Conservation (phyloP, 2,888 invertebrate species). For the Trichopoda pennipes region DNA sequence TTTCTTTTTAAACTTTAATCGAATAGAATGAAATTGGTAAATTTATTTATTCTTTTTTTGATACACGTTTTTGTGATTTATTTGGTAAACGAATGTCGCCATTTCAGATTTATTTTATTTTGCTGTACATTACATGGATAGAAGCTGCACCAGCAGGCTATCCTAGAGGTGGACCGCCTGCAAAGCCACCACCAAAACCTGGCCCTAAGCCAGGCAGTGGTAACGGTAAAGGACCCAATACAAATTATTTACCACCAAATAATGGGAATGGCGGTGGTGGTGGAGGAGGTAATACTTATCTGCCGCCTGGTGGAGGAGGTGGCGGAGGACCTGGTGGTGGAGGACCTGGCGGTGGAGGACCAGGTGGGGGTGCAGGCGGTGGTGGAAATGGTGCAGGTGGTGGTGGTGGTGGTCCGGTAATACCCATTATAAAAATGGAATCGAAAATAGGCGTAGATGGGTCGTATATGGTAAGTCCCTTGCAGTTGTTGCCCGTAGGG, state of each 20-base stretch:
- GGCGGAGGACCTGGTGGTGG: constrained; percentile 66
- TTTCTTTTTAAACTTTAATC: background rate
- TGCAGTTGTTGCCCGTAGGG: no score
- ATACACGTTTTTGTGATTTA: background rate
- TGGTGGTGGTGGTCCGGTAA: constrained; percentile 73
- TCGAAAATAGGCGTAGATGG: constrained; percentile 78
- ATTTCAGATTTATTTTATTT: constrained; percentile 51
- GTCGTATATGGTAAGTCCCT: constrained; percentile 77
- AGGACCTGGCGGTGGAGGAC: constrained; percentile 37
- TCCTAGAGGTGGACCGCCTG: constrained; percentile 67
- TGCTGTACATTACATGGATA: constrained; percentile 53
- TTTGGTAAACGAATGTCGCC: background rate
- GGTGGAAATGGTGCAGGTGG: constrained; percentile 66
- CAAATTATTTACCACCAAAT: constrained; percentile 53
- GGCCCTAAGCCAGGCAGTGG: constrained; percentile 40
- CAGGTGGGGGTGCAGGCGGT: constrained; percentile 61
- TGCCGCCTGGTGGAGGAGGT: constrained; percentile 68
- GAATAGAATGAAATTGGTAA: constrained; percentile 55
- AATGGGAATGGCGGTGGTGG: constrained; percentile 56
- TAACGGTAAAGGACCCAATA: constrained; percentile 3
- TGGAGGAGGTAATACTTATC: constrained; percentile 71
- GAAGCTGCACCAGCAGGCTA: constrained; percentile 74
- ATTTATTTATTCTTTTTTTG: background rate
- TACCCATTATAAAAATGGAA: constrained; percentile 79
- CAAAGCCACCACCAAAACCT: constrained; percentile 57